These are phyloP conservation scores for Craterocephalus amniculus DNA, from an alignment of 2,797 vertebrate genomes.

Conservation along the genomic window DNA sequence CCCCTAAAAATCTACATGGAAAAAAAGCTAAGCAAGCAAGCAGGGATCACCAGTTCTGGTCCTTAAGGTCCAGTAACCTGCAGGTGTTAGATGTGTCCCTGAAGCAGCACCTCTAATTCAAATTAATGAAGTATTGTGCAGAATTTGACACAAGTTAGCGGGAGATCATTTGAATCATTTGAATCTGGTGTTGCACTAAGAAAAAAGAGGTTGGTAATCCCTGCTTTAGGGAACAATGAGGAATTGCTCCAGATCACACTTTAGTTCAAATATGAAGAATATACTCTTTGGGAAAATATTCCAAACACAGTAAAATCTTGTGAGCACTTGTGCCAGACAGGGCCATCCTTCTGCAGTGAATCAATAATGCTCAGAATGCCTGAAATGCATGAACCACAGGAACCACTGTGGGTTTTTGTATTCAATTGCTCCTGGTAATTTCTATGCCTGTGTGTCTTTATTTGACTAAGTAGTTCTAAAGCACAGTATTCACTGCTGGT, in stretches of 20 bases:
- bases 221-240: neutral
- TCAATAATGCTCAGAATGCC: constrained; percentile 35
- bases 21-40: neutral
- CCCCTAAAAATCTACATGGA: neutral
- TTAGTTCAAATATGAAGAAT: constrained; percentile 24
- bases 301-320: constrained; percentile 26
- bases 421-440: constrained; percentile 44
- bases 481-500: constrained; percentile 46
- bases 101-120: no score
- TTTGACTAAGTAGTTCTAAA: constrained; percentile 45
- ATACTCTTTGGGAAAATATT: constrained; percentile 22
- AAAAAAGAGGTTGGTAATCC: no score
- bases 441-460: constrained; percentile 44
- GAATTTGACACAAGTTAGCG: no score
- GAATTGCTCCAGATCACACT: constrained; percentile 1
- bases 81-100: no score
- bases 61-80: no score
- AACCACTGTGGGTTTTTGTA: constrained; percentile 32
- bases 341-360: constrained; percentile 42
- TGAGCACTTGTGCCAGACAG: constrained; percentile 14
- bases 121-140: no score
- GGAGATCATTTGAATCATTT: neutral
- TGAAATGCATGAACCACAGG: constrained; percentile 35
- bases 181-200: no score
- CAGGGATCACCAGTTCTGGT: no score